Conservation (phyloP, 2,797 vertebrate species). For the Acestrorhynchus altus region DNA sequence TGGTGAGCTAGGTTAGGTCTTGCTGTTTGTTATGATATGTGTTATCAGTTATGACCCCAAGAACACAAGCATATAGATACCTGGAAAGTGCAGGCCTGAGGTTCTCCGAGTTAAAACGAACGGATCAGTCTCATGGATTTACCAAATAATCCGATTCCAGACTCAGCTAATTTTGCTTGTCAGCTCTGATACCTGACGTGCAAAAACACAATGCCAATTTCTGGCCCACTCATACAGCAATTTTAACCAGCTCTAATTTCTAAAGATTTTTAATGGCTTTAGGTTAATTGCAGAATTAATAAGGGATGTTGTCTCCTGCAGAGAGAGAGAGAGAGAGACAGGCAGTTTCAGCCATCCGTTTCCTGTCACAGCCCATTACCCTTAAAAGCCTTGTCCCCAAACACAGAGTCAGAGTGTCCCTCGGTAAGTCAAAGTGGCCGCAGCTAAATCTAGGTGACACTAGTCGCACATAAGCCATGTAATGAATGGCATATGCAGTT, state of each 20-base stretch:
- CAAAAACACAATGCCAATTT: conserved; percentile 30
- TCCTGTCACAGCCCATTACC: conserved; percentile 68
- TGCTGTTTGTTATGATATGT: no score
- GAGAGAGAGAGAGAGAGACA: conserved; percentile 45
- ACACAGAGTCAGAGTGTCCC: conserved; percentile 30
- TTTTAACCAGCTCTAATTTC: conserved; percentile 54
- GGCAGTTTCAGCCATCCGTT: conserved; percentile 60
- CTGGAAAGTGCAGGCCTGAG: no score
- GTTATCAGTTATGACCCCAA: no score
- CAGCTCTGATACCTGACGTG: no score
- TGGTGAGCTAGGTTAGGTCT: no score
- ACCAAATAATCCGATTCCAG: no score
- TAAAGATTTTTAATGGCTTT: conserved; percentile 63
- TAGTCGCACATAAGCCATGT: not conserved
- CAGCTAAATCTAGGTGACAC: not conserved
- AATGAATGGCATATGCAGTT: not conserved
- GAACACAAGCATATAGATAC: no score
- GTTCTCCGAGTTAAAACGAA: no score
- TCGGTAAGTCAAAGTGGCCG: not conserved
- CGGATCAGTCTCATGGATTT: no score
- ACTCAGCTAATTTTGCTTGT: no score
- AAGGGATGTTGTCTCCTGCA: conserved; percentile 56
- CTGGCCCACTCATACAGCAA: conserved; percentile 28
- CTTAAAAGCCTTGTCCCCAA: conserved; percentile 44
- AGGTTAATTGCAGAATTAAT: conserved; percentile 71